Evolutionary conservation across 2,113 vertebrate species (phyloP).

Genomic region (Sorex fumeus): DNA sequence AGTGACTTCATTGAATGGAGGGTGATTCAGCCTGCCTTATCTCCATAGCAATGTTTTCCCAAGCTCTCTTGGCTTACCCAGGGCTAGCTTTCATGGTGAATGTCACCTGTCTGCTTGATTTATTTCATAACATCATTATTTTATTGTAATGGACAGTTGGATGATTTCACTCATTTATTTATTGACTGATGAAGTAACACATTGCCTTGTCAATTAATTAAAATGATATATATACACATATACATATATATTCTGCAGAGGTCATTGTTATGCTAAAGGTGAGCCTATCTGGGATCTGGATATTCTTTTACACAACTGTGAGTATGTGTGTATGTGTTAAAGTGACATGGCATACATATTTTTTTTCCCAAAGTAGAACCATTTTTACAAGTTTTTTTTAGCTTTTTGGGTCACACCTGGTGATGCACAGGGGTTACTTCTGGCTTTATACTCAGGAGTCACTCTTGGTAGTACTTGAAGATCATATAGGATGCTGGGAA

Average conservation of each 20-base stretch:
- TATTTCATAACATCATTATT: slow-evolving; percentile 23
- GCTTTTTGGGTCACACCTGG: too few species aligned
- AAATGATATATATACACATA: slow-evolving; percentile 8
- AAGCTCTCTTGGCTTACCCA: background rate
- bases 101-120: background rate
- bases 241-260: background rate
- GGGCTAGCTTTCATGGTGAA: background rate
- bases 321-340: background rate
- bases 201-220: slow-evolving; percentile 24
- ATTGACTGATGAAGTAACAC: background rate
- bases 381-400: background rate
- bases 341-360: background rate
- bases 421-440: too few species aligned
- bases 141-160: background rate
- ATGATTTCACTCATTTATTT: background rate
- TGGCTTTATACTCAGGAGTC: too few species aligned
- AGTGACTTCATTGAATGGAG: background rate
- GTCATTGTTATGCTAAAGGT: background rate
- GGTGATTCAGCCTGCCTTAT: background rate
- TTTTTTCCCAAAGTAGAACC: background rate
- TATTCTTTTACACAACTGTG: background rate
- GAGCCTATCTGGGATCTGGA: background rate
- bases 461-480: too few species aligned
- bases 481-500: too few species aligned
- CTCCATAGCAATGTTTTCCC: background rate